These are phyloP conservation scores for Drosophila kepulauana DNA, from an alignment of 1,140 invertebrate species.

Conservation along the genomic window DNA sequence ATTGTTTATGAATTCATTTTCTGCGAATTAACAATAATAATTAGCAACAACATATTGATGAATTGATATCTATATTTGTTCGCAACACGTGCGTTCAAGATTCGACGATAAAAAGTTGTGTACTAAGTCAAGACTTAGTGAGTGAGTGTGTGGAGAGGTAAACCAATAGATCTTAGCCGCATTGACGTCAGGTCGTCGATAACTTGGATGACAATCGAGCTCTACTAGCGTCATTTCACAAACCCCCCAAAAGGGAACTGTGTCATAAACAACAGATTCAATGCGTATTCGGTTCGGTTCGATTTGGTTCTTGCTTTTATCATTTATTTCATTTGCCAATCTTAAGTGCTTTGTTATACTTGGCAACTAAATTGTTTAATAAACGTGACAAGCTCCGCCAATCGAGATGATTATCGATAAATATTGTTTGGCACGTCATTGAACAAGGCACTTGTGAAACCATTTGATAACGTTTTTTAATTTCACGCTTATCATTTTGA, in stretches of 20 bases:
- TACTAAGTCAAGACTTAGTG: neutral
- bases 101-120: slow-evolving; percentile 3
- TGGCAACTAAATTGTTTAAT: slow-evolving; percentile 68
- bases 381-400: slow-evolving; percentile 54
- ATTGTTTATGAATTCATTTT: slow-evolving; percentile 66
- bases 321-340: slow-evolving; percentile 30
- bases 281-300: neutral
- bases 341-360: slow-evolving; percentile 19
- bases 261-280: slow-evolving; percentile 48
- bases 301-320: slow-evolving; percentile 1
- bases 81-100: slow-evolving; percentile 13
- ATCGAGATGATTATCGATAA: slow-evolving; percentile 48
- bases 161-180: neutral
- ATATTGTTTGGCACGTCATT: slow-evolving; percentile 37
- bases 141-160: neutral
- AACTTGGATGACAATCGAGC: slow-evolving; percentile 14
- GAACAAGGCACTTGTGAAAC: slow-evolving; percentile 53
- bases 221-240: slow-evolving; percentile 15
- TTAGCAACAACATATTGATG: slow-evolving; percentile 26
- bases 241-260: slow-evolving; percentile 7
- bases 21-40: slow-evolving; percentile 59
- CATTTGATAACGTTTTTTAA: slow-evolving; percentile 45
- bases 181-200: slow-evolving; percentile 36
- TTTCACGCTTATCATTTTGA: slow-evolving; percentile 34
- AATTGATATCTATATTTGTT: slow-evolving; percentile 10